phyloP scores from a whole-genome alignment of 2,888 invertebrate species.

The Mythimna pallens region DNA sequence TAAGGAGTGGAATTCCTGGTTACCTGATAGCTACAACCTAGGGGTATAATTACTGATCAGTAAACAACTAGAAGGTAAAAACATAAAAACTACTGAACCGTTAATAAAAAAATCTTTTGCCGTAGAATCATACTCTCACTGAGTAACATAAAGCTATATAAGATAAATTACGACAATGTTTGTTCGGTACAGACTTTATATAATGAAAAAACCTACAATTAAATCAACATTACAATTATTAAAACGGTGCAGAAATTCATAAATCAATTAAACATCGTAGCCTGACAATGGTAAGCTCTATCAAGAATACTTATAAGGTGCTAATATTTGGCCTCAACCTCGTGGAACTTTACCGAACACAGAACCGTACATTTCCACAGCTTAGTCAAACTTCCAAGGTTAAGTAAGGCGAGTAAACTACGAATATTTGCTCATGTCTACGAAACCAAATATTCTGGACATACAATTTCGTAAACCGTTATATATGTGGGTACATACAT shows the following conservation, averaged over 20 bases:
- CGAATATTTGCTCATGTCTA: background rate
- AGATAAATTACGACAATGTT: no score
- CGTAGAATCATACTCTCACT: no score
- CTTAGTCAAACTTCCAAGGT: slow-evolving; percentile 18
- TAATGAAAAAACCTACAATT: no score
- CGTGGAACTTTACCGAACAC: slow-evolving; percentile 5
- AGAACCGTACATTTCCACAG: slow-evolving; percentile 18
- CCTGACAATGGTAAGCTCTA: background rate
- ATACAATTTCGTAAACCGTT: slow-evolving; percentile 3
- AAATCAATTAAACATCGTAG: slow-evolving; percentile 4
- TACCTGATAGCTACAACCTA: no score
- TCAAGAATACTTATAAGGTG: slow-evolving; percentile 3
- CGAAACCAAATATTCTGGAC: slow-evolving; percentile 22
- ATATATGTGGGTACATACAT: background rate
- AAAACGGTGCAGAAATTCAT: background rate
- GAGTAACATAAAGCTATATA: no score
- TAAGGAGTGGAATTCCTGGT: no score
- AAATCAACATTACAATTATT: background rate
- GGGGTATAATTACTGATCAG: no score
- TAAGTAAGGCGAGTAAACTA: slow-evolving; percentile 42
- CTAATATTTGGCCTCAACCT: slow-evolving; percentile 12
- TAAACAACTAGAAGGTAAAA: no score
- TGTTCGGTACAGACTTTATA: no score
- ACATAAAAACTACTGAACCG: no score
- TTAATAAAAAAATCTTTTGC: no score